phyloP scores from a whole-genome alignment of 1,140 invertebrate species.

The Drosophila lacteicornis region DNA sequence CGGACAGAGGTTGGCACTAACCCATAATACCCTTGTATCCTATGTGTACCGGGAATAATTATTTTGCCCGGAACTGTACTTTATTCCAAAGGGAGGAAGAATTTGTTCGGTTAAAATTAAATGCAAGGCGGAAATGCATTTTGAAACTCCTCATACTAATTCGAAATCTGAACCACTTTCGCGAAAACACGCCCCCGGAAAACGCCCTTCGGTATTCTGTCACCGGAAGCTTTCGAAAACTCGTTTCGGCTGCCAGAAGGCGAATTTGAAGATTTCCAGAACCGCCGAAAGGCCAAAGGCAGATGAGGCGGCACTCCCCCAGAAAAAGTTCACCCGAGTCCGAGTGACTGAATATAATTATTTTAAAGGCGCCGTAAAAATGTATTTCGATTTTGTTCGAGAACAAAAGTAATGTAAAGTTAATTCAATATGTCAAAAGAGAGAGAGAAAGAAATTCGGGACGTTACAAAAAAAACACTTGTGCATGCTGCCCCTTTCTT shows the following conservation, averaged over 20 bases:
- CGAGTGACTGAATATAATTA: constrained; percentile 32
- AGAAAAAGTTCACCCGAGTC: constrained; percentile 13
- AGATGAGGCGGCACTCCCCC: constrained; percentile 40
- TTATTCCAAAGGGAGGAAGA: not conserved
- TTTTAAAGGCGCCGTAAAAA: constrained; percentile 55
- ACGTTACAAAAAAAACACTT: constrained; percentile 58
- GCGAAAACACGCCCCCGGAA: constrained; percentile 20
- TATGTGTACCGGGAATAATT: too few species aligned
- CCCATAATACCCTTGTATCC: too few species aligned
- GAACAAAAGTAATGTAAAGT: constrained; percentile 36
- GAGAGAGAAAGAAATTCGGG: constrained; percentile 59
- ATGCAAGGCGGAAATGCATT: constrained; percentile 3
- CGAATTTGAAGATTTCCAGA: constrained; percentile 23
- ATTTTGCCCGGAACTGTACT: not conserved
- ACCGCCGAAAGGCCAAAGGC: not conserved
- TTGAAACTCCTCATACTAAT: not conserved
- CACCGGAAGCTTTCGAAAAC: constrained; percentile 53
- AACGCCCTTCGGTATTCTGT: constrained; percentile 27
- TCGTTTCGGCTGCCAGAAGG: not conserved
- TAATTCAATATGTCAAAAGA: constrained; percentile 41
- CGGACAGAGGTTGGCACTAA: too few species aligned
- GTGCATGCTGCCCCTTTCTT: constrained; percentile 51
- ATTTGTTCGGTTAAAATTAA: constrained; percentile 5
- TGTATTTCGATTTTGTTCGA: constrained; percentile 48
- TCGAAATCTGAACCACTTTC: constrained; percentile 12